Base-by-base conservation (phyloP, 1,140 invertebrate species). In the Scaptomyza graminum region DNA sequence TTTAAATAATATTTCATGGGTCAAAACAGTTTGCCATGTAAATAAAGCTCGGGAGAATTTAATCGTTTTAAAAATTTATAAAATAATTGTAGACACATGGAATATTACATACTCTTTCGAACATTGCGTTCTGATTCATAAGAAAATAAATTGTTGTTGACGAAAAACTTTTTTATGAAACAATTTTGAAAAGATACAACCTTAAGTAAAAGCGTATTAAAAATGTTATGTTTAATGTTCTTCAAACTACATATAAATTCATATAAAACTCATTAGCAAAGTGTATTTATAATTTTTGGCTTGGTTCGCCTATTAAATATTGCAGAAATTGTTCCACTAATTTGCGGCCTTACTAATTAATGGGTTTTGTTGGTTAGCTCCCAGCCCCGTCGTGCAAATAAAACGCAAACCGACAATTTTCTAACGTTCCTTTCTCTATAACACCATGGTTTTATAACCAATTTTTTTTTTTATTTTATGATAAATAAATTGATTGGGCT, bases 271-370 rank as follows among this genome's bases (percentile, higher is more conserved):
- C 6, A 22, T 16, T 6, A 2, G 13, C 22, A 8, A 22, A 60
- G 55, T 39, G 47, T 52, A 60, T 63, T 13, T 5, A n/a, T n/a
- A 70, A 44, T 41, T 41, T 13, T 56, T 25, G 12, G 43, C 31
- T 41, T 39, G 41, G 9, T 76, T 61, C 39, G 28, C 51, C 43
- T 66, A 41, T 57, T 46, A 52, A 62, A 65, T 66, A 39, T 16
- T 60, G 51, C 44, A 63, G 41, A 52, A 63, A 74, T 69, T 73
- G 74, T 79, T 87, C 79, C 72, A 87, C 83, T 83, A 87, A 87
- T 87, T 87, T 87, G 83, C 84, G 83, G 83, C 59, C 49, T 59
- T 76, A 76, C 83, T 88, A 87, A 87, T 87, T 87, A 87, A 87
- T 87, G 79, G 79, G 63, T 56, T 63, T 65, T 72, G 62, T 57